Evolutionary conservation across 1,140 invertebrate genomes (phyloP).

Genomic region (Leptinotarsa texana): DNA sequence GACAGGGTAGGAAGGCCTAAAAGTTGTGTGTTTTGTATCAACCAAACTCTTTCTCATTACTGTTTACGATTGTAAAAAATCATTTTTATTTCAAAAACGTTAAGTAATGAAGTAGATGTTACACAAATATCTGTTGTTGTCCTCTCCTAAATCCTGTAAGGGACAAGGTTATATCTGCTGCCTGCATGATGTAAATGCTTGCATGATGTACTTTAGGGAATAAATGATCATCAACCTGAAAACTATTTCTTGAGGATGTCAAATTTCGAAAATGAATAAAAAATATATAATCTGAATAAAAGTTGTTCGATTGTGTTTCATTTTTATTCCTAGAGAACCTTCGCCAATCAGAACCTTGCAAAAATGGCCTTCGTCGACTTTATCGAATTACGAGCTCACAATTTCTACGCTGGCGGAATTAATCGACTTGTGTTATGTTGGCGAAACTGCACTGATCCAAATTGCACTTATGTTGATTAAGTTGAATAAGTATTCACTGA

Average conservation of each 20-base stretch:
- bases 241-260: background rate
- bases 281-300: too few species aligned
- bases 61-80: conserved; percentile 7
- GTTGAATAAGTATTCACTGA: too few species aligned
- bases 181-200: background rate
- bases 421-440: too few species aligned
- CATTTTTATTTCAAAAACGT: conserved; percentile 17
- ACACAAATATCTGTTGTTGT: background rate
- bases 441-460: too few species aligned
- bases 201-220: conserved; percentile 2
- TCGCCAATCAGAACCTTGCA: too few species aligned
- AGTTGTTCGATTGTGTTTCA: too few species aligned
- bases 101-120: background rate
- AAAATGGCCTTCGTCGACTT: too few species aligned
- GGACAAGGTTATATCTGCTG: background rate
- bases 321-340: too few species aligned
- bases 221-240: conserved; percentile 1
- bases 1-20: conserved; percentile 15
- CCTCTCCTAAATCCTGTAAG: background rate
- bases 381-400: too few species aligned
- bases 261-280: background rate
- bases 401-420: too few species aligned
- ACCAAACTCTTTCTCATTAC: background rate
- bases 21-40: conserved; percentile 22
- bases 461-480: too few species aligned